These are phyloP conservation scores for Eunapius fragilis DNA, from an alignment of 37 sponge, comb jelly and placozoan species.

Conservation along the genomic window DNA sequence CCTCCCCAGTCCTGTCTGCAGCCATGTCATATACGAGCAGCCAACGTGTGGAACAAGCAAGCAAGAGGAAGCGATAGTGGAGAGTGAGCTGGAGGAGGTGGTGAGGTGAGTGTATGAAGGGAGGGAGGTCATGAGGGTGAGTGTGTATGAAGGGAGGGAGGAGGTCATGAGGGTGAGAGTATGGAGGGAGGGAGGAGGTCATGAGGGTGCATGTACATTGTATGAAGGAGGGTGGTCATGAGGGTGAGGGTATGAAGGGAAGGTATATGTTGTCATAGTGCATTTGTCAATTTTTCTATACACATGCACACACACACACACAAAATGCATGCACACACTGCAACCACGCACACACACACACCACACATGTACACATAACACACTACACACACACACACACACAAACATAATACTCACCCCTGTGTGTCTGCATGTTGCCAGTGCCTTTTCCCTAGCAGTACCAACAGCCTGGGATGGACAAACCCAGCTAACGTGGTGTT, in stretches of 20 bases:
- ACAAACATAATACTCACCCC: not conserved
- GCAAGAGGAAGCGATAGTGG: not conserved
- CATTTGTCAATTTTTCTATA: too few relatives aligned
- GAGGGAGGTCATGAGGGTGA: too few relatives aligned
- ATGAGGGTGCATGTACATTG: not conserved
- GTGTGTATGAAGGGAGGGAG: too few relatives aligned
- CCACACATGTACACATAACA: not conserved
- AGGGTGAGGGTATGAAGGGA: too few relatives aligned
- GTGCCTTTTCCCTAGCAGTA: not conserved
- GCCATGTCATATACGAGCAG: slow-evolving; percentile 55
- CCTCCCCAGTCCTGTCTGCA: slow-evolving; percentile 25
- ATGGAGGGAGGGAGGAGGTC: too few relatives aligned
- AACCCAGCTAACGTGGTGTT: too few relatives aligned
- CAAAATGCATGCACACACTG: too few relatives aligned
- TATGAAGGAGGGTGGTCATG: not conserved
- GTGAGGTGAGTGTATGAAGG: slow-evolving; percentile 31
- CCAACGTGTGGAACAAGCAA: slow-evolving; percentile 36
- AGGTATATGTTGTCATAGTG: too few relatives aligned
- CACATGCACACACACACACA: not conserved
- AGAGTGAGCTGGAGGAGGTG: slow-evolving; percentile 15
- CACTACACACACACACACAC: not conserved
- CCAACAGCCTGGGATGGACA: not conserved
- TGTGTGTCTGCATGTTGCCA: not conserved
- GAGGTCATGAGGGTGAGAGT: too few relatives aligned
- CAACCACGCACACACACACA: too few relatives aligned